phyloP scores from a whole-genome alignment of 2,113 vertebrate genomes.

The Trichechus manatus region DNA sequence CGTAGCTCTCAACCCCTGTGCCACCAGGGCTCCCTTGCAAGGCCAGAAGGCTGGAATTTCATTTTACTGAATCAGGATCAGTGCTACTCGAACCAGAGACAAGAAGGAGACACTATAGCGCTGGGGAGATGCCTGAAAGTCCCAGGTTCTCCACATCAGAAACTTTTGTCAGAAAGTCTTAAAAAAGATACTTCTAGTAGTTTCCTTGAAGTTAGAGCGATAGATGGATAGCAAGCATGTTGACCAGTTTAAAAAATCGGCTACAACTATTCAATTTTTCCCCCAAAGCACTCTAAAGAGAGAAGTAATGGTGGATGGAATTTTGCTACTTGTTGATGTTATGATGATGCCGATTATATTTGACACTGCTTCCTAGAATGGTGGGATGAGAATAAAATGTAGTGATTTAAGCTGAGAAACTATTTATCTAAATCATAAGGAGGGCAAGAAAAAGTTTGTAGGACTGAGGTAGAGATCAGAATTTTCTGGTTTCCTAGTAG shows the following conservation, averaged over 20 bases:
- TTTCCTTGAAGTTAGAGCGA: not conserved
- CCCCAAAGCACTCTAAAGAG: not conserved
- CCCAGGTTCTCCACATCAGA: not conserved
- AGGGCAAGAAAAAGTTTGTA: not conserved
- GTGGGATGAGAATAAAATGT: not conserved
- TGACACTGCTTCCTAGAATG: not conserved
- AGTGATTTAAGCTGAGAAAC: not conserved
- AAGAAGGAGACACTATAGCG: not conserved
- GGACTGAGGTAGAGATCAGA: not conserved
- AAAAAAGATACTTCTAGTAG: not conserved
- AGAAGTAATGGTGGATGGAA: not conserved
- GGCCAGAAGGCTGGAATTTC: fast-evolving
- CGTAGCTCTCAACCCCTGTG: no score
- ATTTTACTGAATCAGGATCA: fast-evolving
- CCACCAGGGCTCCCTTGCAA: no score
- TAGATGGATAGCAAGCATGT: not conserved
- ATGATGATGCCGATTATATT: not conserved
- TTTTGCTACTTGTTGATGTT: not conserved
- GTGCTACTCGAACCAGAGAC: fast-evolving
- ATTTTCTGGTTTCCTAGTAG: not conserved
- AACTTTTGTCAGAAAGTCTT: not conserved
- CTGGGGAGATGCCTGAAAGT: no score
- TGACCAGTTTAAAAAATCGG: not conserved
- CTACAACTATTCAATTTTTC: not conserved
- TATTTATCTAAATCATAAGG: not conserved